Conservation (phyloP, 2,113 vertebrate genomes). For the Ceyx melanurus region DNA sequence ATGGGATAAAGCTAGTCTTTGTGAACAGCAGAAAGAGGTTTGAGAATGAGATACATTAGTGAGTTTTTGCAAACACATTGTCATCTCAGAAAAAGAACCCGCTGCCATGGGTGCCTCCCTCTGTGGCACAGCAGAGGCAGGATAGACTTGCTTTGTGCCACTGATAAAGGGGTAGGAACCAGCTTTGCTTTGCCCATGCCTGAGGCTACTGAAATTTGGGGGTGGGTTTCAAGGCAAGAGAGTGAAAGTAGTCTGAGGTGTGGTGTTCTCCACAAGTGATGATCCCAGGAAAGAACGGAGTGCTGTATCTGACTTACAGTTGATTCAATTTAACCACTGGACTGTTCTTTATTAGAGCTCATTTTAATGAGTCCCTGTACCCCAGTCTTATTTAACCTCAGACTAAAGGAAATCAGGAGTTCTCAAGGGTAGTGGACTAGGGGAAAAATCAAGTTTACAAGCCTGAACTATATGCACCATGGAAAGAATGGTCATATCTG, state of each 20-base stretch:
- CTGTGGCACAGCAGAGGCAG: background rate
- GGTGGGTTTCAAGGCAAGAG: rapidly evolving
- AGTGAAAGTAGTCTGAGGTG: background rate
- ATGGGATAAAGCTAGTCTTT: background rate
- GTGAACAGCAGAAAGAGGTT: background rate
- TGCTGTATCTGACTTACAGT: background rate
- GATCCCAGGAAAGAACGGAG: background rate
- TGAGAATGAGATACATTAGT: background rate
- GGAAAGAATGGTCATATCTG: background rate
- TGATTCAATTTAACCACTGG: background rate
- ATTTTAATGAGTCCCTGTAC: background rate
- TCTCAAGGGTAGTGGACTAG: background rate
- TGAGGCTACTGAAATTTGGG: background rate
- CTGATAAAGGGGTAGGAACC: background rate
- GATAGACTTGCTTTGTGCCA: background rate
- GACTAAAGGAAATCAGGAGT: background rate
- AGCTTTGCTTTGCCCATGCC: background rate
- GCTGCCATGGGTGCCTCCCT: background rate
- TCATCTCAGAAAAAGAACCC: background rate
- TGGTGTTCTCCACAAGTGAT: background rate
- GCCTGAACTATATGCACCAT: background rate
- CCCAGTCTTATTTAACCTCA: background rate
- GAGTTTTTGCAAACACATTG: background rate
- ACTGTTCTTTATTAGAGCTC: background rate
- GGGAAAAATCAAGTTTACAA: background rate